A percentile compares a stretch with the other conserved stretches of the same genome.
These are phyloP conservation scores for Lophius piscatorius DNA, from an alignment of 2,113 vertebrate genomes.

Conservation along the genomic window DNA sequence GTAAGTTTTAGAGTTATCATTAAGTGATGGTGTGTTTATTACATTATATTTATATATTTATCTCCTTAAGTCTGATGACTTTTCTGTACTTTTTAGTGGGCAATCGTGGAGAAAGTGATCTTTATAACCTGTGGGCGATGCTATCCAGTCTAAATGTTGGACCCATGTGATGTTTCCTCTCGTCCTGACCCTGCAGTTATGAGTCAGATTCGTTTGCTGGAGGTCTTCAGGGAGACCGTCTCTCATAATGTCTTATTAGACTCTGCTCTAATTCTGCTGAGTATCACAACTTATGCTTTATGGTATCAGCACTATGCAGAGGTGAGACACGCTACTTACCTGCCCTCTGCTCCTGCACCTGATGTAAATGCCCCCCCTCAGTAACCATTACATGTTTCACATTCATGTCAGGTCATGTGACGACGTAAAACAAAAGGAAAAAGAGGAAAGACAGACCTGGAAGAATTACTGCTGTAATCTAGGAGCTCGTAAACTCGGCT, in stretches of 20 bases:
- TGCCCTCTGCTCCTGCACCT: no score
- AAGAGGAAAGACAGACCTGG: neutral
- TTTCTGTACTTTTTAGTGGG: neutral
- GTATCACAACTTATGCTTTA: neutral
- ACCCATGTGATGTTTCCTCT: neutral
- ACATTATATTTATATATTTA: no score
- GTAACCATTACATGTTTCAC: neutral
- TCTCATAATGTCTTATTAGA: slow-evolving; percentile 31
- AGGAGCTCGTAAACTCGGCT: slow-evolving; percentile 9
- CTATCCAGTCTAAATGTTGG: slow-evolving; percentile 5
- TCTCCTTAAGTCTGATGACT: neutral
- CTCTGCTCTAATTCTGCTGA: neutral
- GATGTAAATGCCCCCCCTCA: no score
- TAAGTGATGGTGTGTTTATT: no score
- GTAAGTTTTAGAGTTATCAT: no score
- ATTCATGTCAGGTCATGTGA: no score
- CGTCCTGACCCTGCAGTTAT: neutral
- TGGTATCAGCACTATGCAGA: neutral
- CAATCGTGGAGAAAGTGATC: neutral
- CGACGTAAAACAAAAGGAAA: neutral
- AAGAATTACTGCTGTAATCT: slow-evolving; percentile 3
- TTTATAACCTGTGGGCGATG: neutral
- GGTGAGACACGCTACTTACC: neutral
- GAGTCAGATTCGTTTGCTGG: slow-evolving; percentile 2
- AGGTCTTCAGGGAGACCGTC: slow-evolving; percentile 2